Percentiles rank a stretch among this genome's conserved stretches.
phyloP scores from a whole-genome alignment of 2,797 vertebrate species.

The Merluccius polli region DNA sequence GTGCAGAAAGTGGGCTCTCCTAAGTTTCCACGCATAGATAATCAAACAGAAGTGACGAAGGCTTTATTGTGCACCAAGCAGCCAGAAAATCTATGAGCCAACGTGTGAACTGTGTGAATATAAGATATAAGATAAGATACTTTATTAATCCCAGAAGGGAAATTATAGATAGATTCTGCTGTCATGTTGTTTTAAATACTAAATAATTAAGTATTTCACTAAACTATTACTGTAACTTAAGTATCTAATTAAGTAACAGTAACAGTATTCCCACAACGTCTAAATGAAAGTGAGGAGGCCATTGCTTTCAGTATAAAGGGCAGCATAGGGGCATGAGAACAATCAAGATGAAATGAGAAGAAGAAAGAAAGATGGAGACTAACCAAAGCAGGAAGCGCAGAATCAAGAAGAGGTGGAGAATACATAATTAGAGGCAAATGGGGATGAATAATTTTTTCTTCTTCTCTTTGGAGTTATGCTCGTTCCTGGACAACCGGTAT shows the following conservation, averaged over 20 bases:
- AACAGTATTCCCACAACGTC: no score
- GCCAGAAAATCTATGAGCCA: background rate
- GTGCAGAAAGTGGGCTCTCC: background rate
- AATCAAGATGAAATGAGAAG: slow-evolving; percentile 11
- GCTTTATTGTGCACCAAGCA: background rate
- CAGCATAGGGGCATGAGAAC: slow-evolving; percentile 14
- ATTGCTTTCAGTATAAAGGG: background rate
- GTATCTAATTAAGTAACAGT: no score
- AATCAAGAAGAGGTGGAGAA: slow-evolving; percentile 57
- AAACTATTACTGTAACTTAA: background rate
- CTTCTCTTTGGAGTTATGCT: slow-evolving; percentile 88
- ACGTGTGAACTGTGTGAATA: no score
- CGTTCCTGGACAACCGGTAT: slow-evolving; percentile 86
- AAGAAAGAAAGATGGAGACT: slow-evolving; percentile 65
- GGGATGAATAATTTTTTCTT: slow-evolving; percentile 91
- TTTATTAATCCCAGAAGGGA: no score
- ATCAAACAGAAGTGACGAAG: background rate
- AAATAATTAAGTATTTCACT: background rate
- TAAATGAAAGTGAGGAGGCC: background rate
- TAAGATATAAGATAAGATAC: no score
- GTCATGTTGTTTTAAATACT: background rate
- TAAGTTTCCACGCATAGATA: background rate
- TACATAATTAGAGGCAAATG: slow-evolving; percentile 84
- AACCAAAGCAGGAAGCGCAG: slow-evolving; percentile 75
- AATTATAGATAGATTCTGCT: background rate